Evolutionary conservation across 2,797 vertebrate species (phyloP).

Genomic region (Sarcophilus harrisii): DNA sequence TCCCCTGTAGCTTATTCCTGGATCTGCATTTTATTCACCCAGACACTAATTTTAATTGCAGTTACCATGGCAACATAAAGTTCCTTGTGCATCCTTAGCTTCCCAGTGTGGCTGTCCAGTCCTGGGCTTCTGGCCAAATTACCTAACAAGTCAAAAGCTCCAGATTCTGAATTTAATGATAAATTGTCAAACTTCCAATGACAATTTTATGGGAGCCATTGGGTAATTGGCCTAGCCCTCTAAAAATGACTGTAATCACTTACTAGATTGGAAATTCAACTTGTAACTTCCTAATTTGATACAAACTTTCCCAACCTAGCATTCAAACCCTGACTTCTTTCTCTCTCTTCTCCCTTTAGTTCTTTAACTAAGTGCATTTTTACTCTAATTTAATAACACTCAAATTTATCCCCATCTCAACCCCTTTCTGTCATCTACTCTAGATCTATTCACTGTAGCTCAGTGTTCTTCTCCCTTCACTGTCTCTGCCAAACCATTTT

Average conservation of each 20-base stretch:
- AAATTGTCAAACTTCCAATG: constrained; percentile 31
- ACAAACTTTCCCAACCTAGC: neutral
- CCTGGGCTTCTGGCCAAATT: constrained; percentile 46
- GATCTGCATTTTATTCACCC: constrained; percentile 46
- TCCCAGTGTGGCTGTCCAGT: constrained; percentile 52
- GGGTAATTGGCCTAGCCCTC: constrained; percentile 15
- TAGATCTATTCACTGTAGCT: neutral
- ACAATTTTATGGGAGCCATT: constrained; percentile 47
- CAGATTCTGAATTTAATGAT: constrained; percentile 32
- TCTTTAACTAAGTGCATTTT: neutral
- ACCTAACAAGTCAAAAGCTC: neutral
- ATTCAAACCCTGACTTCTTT: neutral
- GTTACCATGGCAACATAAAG: constrained; percentile 69
- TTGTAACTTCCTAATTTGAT: neutral
- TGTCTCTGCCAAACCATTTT: neutral
- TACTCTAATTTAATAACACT: neutral
- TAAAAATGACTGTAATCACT: constrained; percentile 38
- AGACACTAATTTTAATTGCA: neutral
- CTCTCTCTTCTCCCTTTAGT: neutral
- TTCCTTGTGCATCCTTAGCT: constrained; percentile 58
- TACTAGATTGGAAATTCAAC: constrained; percentile 33
- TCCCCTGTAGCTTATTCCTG: constrained; percentile 20
- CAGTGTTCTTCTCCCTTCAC: neutral
- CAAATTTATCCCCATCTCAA: too few relatives aligned
- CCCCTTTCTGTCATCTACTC: neutral